Conservation (phyloP, 2,797 vertebrate genomes). For the Helicolenus hilgendorfi region DNA sequence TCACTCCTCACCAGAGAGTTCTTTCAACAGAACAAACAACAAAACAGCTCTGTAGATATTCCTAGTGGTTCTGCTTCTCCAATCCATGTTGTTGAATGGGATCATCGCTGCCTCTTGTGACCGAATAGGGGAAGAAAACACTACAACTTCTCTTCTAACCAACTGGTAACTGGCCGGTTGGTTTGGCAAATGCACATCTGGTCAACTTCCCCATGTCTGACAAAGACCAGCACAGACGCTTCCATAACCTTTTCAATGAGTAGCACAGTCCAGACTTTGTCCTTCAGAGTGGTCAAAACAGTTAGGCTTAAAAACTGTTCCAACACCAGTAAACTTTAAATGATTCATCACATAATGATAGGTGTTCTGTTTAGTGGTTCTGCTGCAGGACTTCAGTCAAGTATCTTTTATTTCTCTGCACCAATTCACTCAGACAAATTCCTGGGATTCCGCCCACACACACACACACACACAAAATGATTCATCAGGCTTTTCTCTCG, state of each 20-base stretch:
- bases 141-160: too few species aligned
- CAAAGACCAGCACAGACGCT: not conserved
- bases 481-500: constrained; percentile 16
- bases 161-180: too few species aligned
- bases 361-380: not conserved
- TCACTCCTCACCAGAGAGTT: too few species aligned
- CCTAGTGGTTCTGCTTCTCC: too few species aligned
- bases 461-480: not conserved
- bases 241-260: not conserved
- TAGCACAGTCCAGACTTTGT: not conserved
- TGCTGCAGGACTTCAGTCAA: constrained; percentile 8
- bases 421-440: constrained; percentile 13
- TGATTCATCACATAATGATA: not conserved
- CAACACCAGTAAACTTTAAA: not conserved
- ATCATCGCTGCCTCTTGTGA: too few species aligned
- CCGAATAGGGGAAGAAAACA: not conserved
- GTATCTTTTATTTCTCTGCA: not conserved
- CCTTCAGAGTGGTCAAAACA: not conserved
- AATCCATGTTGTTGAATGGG: too few species aligned
- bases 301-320: too few species aligned
- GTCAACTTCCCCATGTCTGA: not conserved
- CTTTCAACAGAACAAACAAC: too few species aligned
- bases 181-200: too few species aligned
- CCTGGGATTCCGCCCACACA: not conserved
- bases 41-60: too few species aligned